Conservation (phyloP, 2,113 vertebrate genomes). For the Bufo gargarizans region DNA sequence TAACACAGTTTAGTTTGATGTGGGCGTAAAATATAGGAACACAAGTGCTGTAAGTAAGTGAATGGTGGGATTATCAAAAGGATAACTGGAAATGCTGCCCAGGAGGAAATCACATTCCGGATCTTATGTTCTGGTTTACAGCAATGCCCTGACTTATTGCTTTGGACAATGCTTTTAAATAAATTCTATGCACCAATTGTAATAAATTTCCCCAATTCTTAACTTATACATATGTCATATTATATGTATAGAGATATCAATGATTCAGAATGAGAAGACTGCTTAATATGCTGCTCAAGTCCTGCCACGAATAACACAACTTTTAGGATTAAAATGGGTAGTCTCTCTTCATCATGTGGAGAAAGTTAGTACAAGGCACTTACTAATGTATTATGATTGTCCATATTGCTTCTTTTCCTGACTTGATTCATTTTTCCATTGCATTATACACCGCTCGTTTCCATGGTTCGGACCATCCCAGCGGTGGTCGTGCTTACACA, state of each 20-base stretch:
- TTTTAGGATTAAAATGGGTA: not conserved
- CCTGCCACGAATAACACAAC: not conserved
- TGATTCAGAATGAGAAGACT: not conserved
- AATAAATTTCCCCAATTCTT: not conserved
- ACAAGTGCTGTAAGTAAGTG: not conserved
- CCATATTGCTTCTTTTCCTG: too few relatives aligned
- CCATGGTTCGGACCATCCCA: too few relatives aligned
- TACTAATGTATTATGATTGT: too few relatives aligned
- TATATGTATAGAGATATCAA: not conserved
- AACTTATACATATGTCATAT: not conserved
- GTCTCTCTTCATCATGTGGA: too few relatives aligned
- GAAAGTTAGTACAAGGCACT: too few relatives aligned
- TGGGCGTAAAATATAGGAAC: not conserved
- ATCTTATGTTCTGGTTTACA: not conserved
- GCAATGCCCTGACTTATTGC: not conserved
- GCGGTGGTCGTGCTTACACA: too few relatives aligned
- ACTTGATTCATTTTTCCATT: too few relatives aligned
- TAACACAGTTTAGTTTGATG: not conserved
- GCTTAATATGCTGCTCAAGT: not conserved
- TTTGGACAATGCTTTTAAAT: not conserved
- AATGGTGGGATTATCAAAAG: not conserved
- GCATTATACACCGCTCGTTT: too few relatives aligned
- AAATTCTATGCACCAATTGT: not conserved
- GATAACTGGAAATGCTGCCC: not conserved
- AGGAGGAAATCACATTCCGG: not conserved